Evolutionary conservation across 2,888 invertebrate species (phyloP).

Genomic region (Laothoe populi): DNA sequence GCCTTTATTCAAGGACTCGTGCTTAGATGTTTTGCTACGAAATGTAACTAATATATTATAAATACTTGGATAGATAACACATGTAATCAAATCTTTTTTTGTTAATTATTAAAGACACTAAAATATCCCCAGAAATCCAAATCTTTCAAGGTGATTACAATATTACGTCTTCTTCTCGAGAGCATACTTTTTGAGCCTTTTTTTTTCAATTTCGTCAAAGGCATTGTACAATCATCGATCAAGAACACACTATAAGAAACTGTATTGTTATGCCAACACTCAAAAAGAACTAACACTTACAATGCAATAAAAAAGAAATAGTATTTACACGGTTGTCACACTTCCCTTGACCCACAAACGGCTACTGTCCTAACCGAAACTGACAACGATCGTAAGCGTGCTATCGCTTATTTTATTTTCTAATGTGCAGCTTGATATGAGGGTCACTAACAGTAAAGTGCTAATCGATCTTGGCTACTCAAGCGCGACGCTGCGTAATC

Average conservation of each 20-base stretch:
- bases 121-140: no score
- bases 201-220: neutral
- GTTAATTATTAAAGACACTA: no score
- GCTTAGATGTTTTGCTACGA: constrained; percentile 82
- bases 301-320: constrained; percentile 4
- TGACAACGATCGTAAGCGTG: constrained; percentile 33
- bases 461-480: constrained; percentile 57
- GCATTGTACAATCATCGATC: neutral
- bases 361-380: constrained; percentile 22
- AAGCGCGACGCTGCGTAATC: constrained; percentile 44
- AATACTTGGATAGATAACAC: no score
- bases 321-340: constrained; percentile 8
- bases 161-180: neutral
- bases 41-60: constrained; percentile 81
- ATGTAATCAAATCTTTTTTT: no score
- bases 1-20: constrained; percentile 78
- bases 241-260: constrained; percentile 28
- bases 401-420: constrained; percentile 47
- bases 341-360: constrained; percentile 14
- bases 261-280: neutral
- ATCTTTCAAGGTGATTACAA: neutral
- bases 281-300: neutral
- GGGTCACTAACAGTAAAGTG: constrained; percentile 64
- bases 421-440: constrained; percentile 47
- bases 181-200: neutral